phyloP scores from a whole-genome alignment of 2,797 vertebrate genomes.

The Poeciliopsis gracilis region DNA sequence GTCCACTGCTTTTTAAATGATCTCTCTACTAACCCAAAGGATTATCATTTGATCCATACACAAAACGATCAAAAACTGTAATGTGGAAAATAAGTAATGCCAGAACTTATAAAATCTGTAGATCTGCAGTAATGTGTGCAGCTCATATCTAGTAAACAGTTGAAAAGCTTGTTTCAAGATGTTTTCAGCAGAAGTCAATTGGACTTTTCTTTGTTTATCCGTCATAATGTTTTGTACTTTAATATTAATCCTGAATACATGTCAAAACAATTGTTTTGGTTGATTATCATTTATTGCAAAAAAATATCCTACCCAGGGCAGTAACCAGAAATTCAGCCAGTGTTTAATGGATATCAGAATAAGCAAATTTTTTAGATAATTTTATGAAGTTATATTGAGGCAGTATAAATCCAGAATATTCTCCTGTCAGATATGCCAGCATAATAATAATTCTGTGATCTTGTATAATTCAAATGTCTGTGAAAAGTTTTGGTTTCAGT shows the following conservation, averaged over 20 bases:
- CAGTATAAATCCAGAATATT: neutral
- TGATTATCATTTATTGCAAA: neutral
- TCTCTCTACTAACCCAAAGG: neutral
- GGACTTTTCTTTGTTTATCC: conserved; percentile 2
- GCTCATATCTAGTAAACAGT: neutral
- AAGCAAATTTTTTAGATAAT: neutral
- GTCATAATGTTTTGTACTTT: conserved; percentile 34
- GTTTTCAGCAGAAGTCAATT: neutral
- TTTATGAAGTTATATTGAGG: neutral
- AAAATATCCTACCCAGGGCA: neutral
- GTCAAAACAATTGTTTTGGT: neutral
- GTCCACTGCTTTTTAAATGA: neutral
- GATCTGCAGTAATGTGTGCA: neutral
- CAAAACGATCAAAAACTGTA: neutral
- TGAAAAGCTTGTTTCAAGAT: neutral
- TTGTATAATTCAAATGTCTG: conserved; percentile 34
- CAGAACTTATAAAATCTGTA: neutral
- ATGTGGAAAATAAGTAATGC: neutral
- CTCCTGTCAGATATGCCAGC: neutral
- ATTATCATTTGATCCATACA: neutral
- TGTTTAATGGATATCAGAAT: neutral
- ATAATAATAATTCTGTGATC: neutral
- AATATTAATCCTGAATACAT: conserved; percentile 10
- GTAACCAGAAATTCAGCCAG: neutral
- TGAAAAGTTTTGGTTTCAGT: conserved; percentile 4